Base-by-base conservation (phyloP, 2,888 invertebrate species). In the Macrophya alboannulata region DNA sequence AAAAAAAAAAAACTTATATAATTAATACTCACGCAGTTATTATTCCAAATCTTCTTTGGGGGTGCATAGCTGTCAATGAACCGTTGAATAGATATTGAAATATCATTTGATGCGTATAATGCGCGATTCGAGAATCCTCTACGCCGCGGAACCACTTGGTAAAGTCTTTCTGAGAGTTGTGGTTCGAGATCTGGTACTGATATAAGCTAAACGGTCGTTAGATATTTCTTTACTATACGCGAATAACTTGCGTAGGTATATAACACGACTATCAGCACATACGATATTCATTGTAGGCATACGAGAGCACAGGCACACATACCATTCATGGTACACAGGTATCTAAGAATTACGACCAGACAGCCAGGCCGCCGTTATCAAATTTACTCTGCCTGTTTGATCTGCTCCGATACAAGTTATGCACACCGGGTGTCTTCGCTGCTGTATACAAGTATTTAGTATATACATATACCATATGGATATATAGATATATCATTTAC, bases 351-450 rank as follows among this genome's bases (percentile, higher is more conserved):
- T 85, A 85, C 68, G 79, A 85, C 77, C 65, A 76, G 62, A 65
- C 79, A 65, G 82, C 48, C 76, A 68, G 65, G 76, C 77, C 76
- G 77, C 62, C 76, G 85, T 77, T 85, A 85, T 79, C 85, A 85
- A 85, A 85, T 85, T 85, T 85, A 48, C 85, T 65, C 74, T 62
- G 40, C 21, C 76, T 79, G 85, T 85, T 85, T 85, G 85, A 85
- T 85, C 76, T 85, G 48, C 48, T 72, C 84, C 71, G 71, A 45
- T 68, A 45, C 72, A n/a, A 82, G 71, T 51, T 72, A 21, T 55
- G 68, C 71, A 40, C 68, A 43, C 71, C 62, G 59, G 10, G 77
- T 37, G 71, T 21, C n/a, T 37, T 72, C 8, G 10, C 43, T 40
- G 71, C 71, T 72, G 21, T 31, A 31, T 31, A 37, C 12, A 68